These are phyloP conservation scores for Hydrozoanthus tunicans DNA, from an alignment of 64 coral and sea anemone species.

Conservation along the genomic window DNA sequence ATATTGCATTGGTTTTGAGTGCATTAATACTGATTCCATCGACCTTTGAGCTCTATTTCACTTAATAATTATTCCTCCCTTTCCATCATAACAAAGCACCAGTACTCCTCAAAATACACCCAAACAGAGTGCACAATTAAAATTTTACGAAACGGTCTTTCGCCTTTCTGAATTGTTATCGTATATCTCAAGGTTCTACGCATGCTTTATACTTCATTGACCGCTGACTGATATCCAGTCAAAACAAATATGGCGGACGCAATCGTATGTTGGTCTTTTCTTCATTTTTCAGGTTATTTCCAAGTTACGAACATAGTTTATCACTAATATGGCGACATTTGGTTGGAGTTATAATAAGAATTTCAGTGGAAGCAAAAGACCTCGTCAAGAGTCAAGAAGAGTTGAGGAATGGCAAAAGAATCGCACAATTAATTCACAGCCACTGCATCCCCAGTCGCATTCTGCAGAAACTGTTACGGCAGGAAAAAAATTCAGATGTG, in stretches of 20 bases:
- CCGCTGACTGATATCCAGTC: conserved; percentile 35
- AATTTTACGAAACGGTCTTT: background rate
- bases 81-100: background rate
- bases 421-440: background rate
- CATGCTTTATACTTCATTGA: background rate
- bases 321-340: conserved; percentile 81
- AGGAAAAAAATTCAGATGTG: conserved; percentile 64
- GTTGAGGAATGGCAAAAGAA: conserved; percentile 82
- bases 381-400: conserved; percentile 71
- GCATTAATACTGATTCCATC: background rate
- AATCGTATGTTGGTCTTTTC: background rate
- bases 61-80: background rate
- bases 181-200: background rate
- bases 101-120: background rate
- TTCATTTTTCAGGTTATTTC: background rate
- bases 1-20: no score
- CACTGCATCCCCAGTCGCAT: conserved; percentile 82
- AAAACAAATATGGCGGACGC: conserved; percentile 61
- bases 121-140: background rate
- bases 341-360: conserved; percentile 92
- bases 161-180: background rate
- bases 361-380: conserved; percentile 75
- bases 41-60: background rate
- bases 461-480: conserved; percentile 79
- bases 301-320: conserved; percentile 8